Percentiles rank a stretch among this genome's conserved stretches.
phyloP scores from a whole-genome alignment of 64 coral and sea anemone genomes.

The Stichodactyla helianthus region DNA sequence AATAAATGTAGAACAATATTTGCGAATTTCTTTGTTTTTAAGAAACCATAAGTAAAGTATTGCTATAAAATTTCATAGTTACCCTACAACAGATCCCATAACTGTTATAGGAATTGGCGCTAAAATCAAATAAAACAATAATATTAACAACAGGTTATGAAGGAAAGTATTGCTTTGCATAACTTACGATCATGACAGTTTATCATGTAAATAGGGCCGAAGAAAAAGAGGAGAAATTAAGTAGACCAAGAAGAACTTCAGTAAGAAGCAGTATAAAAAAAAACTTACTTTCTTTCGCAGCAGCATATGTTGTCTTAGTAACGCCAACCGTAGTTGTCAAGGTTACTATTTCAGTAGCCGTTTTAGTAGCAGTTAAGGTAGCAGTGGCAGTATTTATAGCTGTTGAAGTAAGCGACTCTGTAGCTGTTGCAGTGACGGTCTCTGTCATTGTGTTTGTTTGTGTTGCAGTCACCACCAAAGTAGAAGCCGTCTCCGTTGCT shows the following conservation, averaged over 20 bases:
- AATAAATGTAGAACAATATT: neutral
- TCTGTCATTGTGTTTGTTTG: slow-evolving; percentile 35
- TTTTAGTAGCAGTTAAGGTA: slow-evolving; percentile 15
- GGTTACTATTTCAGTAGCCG: slow-evolving; percentile 22
- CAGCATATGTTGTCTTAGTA: slow-evolving; percentile 20
- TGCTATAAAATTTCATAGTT: neutral
- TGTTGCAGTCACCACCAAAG: slow-evolving; percentile 12
- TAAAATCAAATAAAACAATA: neutral
- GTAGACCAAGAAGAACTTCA: neutral
- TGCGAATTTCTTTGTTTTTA: neutral
- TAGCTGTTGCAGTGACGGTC: slow-evolving; percentile 9
- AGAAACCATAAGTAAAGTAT: neutral
- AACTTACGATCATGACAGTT: neutral
- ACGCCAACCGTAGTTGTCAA: slow-evolving; percentile 28
- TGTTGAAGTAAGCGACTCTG: slow-evolving; percentile 15
- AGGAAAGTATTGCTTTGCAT: neutral
- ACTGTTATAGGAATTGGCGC: neutral
- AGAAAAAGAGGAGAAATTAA: neutral
- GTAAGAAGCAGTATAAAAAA: neutral
- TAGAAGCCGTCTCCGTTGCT: slow-evolving; percentile 29
- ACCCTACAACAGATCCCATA: neutral
- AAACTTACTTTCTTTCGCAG: neutral
- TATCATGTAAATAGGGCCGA: neutral
- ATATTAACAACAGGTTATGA: neutral
- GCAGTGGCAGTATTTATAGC: slow-evolving; percentile 31